Base-by-base conservation (phyloP, 2,797 vertebrate genomes). In the Diplodus puntazzo region DNA sequence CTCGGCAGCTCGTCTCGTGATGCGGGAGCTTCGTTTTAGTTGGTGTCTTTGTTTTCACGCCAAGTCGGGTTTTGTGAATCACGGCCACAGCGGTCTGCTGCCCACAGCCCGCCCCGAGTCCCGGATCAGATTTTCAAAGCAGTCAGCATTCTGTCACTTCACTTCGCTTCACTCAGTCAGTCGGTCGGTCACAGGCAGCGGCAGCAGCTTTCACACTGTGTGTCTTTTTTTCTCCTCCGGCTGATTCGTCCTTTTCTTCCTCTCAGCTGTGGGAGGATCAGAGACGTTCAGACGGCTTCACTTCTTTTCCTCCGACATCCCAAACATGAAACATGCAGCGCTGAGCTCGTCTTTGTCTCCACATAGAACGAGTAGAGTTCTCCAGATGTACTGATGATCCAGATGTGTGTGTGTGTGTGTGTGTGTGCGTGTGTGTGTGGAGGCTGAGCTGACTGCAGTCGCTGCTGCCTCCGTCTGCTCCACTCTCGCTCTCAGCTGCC, bases 111-210 rank as follows among this genome's bases (percentile, higher is more conserved):
- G 42, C 74, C 70, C 34, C 34, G 30, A 68, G 80, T 34, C 61
- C n/a, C 48, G 8, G 79, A 83, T 87, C 81, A 87, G 75, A 58
- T 83, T 87, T 82, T 79, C 68, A 79, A 73, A 78, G 73, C 76
- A 81, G 87, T 89, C 88, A 81, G 89, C 93, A 84, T 88, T 86
- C 75, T 80, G 79, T 88, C 62, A 64, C 59, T 76, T 73, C 23
- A 42, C 78, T 78, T 77, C 60, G 46, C 59, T 77, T 77, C 60
- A 34, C 5, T 77, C 23, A 45, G 75, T 79, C 69, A 39, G 7
- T 34, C 75, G 59, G 73, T 43, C 65, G 17, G 46, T 14, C 34
- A 34, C 34, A 34, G 69, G 58, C 43, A 68, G 30, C 21, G 4
- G n/a, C 20, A n/a, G 55, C 58, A 27, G 34, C 13, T 14, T 45